These are phyloP conservation scores for Dolichallabes microphthalmus DNA, from an alignment of 2,113 vertebrate genomes.

Conservation along the genomic window DNA sequence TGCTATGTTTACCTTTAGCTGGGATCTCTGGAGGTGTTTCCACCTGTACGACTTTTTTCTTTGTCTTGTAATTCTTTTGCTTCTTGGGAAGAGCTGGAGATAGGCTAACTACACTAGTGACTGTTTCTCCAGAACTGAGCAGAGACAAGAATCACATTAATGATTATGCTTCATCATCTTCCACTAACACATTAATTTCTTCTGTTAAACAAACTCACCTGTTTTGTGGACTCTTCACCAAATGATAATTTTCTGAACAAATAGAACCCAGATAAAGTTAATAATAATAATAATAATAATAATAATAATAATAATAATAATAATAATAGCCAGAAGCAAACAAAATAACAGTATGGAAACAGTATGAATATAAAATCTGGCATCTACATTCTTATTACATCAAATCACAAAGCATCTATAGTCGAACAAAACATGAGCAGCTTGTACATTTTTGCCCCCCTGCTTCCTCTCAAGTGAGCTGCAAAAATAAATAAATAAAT, in stretches of 20 bases:
- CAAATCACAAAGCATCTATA: not conserved
- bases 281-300: no score
- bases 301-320: no score
- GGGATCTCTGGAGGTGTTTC: constrained; percentile 88
- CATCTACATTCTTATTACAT: not conserved
- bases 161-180: not conserved
- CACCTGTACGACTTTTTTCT: constrained; percentile 66
- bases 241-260: constrained; percentile 82
- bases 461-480: constrained; percentile 8
- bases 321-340: not conserved
- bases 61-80: constrained; percentile 76
- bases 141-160: not conserved
- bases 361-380: not conserved
- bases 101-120: constrained; percentile 79
- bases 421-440: not conserved
- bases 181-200: not conserved
- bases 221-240: constrained; percentile 90
- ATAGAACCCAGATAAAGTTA: constrained; percentile 45
- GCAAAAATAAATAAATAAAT: not conserved
- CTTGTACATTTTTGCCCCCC: not conserved
- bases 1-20: constrained; percentile 81
- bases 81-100: constrained; percentile 86
- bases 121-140: constrained; percentile 86
- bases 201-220: constrained; percentile 73
- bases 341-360: not conserved